Percentiles rank a stretch among this genome's conserved stretches.
phyloP scores from a whole-genome alignment of 2,888 invertebrate genomes.

The Holacanthella duospinosa region DNA sequence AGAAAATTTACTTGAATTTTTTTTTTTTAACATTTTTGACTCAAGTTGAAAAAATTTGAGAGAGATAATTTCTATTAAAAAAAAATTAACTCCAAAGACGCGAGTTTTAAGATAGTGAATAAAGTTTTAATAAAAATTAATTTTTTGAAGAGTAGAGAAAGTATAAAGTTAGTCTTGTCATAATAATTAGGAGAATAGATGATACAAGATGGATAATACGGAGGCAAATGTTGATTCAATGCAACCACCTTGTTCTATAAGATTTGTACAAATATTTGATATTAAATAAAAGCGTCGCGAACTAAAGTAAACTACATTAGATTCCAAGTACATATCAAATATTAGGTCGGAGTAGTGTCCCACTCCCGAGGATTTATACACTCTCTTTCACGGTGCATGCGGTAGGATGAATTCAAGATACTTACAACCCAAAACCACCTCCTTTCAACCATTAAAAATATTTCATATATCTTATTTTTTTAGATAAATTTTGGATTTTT shows the following conservation, averaged over 20 bases:
- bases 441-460: too few relatives aligned
- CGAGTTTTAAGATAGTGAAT: too few relatives aligned
- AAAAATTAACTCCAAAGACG: too few relatives aligned
- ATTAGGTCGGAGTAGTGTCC: constrained; percentile 3
- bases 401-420: too few relatives aligned
- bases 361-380: not conserved
- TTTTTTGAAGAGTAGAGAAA: not conserved
- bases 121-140: not conserved
- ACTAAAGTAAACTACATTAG: constrained; percentile 4
- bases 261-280: constrained; percentile 6
- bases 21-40: too few relatives aligned
- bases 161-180: not conserved
- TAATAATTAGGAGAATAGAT: constrained; percentile 1
- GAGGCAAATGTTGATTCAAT: not conserved
- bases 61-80: too few relatives aligned
- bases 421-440: too few relatives aligned
- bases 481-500: too few relatives aligned
- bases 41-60: too few relatives aligned
- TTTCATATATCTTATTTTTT: too few relatives aligned
- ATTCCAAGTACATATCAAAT: constrained; percentile 2
- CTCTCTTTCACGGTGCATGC: too few relatives aligned
- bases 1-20: too few relatives aligned
- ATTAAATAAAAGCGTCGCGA: constrained; percentile 6
- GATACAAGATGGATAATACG: not conserved
- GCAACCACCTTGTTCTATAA: constrained; percentile 6